Base-by-base conservation (phyloP, 2,888 invertebrate genomes). In the Hypercompe scribonia region DNA sequence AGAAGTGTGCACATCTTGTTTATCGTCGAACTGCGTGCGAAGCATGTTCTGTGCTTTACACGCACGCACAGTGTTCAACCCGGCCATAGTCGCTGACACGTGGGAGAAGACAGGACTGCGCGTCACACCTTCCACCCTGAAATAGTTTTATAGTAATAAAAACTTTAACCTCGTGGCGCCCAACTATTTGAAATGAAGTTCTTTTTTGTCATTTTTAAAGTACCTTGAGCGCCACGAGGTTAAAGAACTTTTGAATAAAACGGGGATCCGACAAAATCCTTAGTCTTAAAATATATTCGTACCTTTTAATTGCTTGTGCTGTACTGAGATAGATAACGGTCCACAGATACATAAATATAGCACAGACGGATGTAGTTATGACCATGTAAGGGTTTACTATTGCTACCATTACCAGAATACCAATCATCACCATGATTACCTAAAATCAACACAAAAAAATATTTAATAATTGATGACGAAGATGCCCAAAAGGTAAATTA, bases 81-180 rank as follows among this genome's bases (percentile, higher is more conserved):
- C 98, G 77, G 97, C 96, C 88, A 98, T 95, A 0, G 97, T 97
- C n/a, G 98, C 97, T 68, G 97, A 97, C 73, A 98, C 96, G 90
- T 98, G 98, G 0, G 98, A 97, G 91, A 98, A 98, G n/a, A 98
- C 97, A 0, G 99, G 98, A 84, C 98, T 98, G 78, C 97, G 96
- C 5, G 97, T 97, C 95, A 96, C 89, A 42, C 95, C 95, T 80
- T 96, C 96, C 81, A 95, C 89, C 78, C 96, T 96, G 83, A 61
- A 68, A 66, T 31, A 13, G 11, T 66, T 28, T 65, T 42, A 58
- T 58, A 28, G n/a, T n/a, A n/a, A n/a, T n/a, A n/a, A n/a, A n/a
- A n/a, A n/a, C n/a, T n/a, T n/a, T n/a, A n/a, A n/a, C n/a, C n/a
- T n/a, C n/a, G n/a, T n/a, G n/a, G n/a, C n/a, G n/a, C n/a, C n/a